These are phyloP conservation scores for Solenopsis invicta DNA, from an alignment of 1,140 invertebrate species.

Conservation along the genomic window DNA sequence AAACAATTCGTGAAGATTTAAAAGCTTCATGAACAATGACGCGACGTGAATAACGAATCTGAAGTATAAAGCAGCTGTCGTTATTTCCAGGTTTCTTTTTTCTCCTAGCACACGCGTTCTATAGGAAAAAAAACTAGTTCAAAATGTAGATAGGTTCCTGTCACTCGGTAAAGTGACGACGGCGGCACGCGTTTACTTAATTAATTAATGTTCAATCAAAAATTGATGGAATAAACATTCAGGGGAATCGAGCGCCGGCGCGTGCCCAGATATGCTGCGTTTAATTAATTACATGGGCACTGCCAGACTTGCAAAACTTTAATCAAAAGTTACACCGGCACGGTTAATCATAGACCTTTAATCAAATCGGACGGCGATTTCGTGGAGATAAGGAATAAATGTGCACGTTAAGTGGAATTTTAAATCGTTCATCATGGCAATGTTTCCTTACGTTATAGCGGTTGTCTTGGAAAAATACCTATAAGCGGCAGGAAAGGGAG, in stretches of 20 bases:
- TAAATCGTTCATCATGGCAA: constrained; percentile 17
- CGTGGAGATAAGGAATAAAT: constrained; percentile 40
- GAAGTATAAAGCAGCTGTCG: neutral
- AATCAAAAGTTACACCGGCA: constrained; percentile 75
- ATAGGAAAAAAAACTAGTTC: neutral
- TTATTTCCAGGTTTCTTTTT: neutral
- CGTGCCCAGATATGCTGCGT: constrained; percentile 33
- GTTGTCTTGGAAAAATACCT: constrained; percentile 28
- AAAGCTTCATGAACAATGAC: neutral
- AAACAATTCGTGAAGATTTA: neutral
- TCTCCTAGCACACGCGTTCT: neutral
- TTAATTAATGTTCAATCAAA: constrained; percentile 28
- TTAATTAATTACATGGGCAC: constrained; percentile 80
- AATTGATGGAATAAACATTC: constrained; percentile 3
- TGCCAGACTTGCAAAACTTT: constrained; percentile 77
- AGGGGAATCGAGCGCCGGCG: constrained; percentile 8
- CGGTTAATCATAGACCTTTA: constrained; percentile 70
- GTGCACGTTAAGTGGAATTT: constrained; percentile 8
- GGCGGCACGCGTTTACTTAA: constrained; percentile 32
- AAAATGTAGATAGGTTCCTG: constrained; percentile 36
- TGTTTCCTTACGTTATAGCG: constrained; percentile 22
- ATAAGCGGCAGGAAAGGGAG: neutral
- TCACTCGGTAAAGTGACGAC: constrained; percentile 27
- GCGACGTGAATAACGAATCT: neutral
- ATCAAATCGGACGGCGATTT: constrained; percentile 69